Evolutionary conservation across 2,888 invertebrate species (phyloP), one percentile per base, ranked within the genome.

Genomic region (Acrobasis suavella): DNA sequence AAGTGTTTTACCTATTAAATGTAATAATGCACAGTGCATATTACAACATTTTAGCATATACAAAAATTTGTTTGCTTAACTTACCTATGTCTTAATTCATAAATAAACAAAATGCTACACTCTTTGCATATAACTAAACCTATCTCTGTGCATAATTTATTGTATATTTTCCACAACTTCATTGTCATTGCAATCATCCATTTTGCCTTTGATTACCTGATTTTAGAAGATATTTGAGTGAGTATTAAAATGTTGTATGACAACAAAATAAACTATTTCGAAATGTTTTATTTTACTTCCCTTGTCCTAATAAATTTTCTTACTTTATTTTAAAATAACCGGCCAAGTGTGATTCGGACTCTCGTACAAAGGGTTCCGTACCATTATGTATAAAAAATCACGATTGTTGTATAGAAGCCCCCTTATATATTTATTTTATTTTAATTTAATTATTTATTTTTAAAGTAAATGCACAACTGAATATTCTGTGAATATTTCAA

Each of bases 191-290:
- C 7, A 9, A 50, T 59, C 37, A 59, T 59, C 50, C 17, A 59
- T 37, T 59, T 50, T 50, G 50, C 59, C 37, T 59, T 50, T 8
- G 49, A 50, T 32, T 17, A 12, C 9, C 32, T 14, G 3, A 52
- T 22, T 50, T 50, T 50, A 49, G 49, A 17, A 49, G 49, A 17
- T 32, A 3, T 58, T 22, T 58, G 50, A 50, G 56, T 56, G 55
- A 49, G 49, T 12, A 50, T 59, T 51, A 60, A 60, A 76, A 73
- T 78, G 80, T 82, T 78, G 76, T 79, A 59, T 71, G 69, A 81
- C 79, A 80, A 77, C 74, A 73, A 12, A 74, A 77, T 79, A 79
- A 79, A 78, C 59, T 62, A 67, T 72, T 76, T 65, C 58, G 54
- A 22, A 46, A 6, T 70, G 68, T 58, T 62, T 64, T 39, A 42